phyloP scores from a whole-genome alignment of 2,888 invertebrate species.

The Frankliniella intonsa region DNA sequence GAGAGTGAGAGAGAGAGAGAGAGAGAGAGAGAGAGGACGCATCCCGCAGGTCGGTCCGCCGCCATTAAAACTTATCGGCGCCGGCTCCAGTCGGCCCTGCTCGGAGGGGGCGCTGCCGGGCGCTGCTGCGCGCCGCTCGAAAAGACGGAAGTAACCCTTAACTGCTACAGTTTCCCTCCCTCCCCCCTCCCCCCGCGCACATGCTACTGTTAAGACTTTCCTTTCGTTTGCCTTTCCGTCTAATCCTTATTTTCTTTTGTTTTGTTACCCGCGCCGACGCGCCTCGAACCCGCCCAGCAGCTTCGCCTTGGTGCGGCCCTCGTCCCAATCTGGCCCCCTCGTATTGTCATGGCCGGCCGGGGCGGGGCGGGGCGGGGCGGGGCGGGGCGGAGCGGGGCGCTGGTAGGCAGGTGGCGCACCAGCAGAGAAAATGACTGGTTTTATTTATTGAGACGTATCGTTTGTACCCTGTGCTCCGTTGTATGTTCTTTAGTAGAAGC shows the following conservation, averaged over 20 bases:
- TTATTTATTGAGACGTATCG: background rate
- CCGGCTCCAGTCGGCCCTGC: background rate
- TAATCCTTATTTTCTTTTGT: conserved; percentile 8
- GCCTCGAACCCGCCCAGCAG: no score
- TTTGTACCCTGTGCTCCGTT: no score
- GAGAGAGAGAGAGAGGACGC: background rate
- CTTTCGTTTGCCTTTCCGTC: background rate
- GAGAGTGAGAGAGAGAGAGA: background rate
- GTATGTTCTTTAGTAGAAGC: no score
- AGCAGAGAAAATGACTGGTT: background rate
- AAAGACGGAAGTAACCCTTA: conserved; percentile 6
- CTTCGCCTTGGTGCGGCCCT: background rate
- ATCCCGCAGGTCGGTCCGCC: background rate
- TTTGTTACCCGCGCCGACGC: background rate
- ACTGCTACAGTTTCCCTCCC: background rate
- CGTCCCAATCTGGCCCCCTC: background rate
- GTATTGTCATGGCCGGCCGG: background rate
- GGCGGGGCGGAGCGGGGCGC: background rate
- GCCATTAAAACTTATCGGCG: conserved; percentile 20
- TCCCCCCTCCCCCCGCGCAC: background rate
- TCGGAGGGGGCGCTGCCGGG: no score
- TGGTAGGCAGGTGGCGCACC: background rate
- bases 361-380: background rate
- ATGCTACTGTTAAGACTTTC: background rate
- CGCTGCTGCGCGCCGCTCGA: background rate